phyloP scores from a whole-genome alignment of 2,797 vertebrate species.

The Rhyacichthys aspro region DNA sequence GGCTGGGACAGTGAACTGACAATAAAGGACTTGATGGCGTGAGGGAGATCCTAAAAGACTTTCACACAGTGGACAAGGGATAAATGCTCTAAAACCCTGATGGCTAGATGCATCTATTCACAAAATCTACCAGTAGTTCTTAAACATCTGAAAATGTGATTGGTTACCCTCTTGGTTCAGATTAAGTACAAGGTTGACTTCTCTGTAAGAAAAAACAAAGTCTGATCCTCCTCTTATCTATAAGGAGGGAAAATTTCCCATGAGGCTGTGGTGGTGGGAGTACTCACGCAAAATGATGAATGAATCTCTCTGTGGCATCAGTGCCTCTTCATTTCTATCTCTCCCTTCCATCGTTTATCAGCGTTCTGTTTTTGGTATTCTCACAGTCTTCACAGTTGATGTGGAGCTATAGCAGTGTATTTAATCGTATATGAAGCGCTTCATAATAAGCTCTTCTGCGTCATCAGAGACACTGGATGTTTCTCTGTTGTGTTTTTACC shows the following conservation, averaged over 20 bases:
- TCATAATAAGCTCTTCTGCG: constrained; percentile 11
- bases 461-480: constrained; percentile 15
- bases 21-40: constrained; percentile 51
- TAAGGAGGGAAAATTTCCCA: constrained; percentile 39
- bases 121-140: too few species aligned
- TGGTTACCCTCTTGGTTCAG: neutral
- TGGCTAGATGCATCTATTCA: constrained; percentile 26
- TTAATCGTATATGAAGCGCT: constrained; percentile 35
- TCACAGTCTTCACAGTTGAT: constrained; percentile 20
- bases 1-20: constrained; percentile 41
- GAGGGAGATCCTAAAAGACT: constrained; percentile 32
- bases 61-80: constrained; percentile 34
- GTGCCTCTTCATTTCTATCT: constrained; percentile 22
- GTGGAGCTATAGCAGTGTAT: constrained; percentile 18
- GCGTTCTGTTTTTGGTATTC: constrained; percentile 25
- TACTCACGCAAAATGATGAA: constrained; percentile 40
- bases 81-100: constrained; percentile 31
- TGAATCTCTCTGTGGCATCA: constrained; percentile 38
- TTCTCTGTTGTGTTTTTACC: constrained; percentile 22
- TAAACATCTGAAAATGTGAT: neutral
- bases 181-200: constrained; percentile 7
- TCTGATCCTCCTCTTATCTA: constrained; percentile 1
- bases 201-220: constrained; percentile 22
- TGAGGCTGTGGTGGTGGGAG: constrained; percentile 18
- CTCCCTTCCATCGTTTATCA: constrained; percentile 38